phyloP scores from a whole-genome alignment of 2,113 vertebrate species.

The Xiphorhynchus elegans region DNA sequence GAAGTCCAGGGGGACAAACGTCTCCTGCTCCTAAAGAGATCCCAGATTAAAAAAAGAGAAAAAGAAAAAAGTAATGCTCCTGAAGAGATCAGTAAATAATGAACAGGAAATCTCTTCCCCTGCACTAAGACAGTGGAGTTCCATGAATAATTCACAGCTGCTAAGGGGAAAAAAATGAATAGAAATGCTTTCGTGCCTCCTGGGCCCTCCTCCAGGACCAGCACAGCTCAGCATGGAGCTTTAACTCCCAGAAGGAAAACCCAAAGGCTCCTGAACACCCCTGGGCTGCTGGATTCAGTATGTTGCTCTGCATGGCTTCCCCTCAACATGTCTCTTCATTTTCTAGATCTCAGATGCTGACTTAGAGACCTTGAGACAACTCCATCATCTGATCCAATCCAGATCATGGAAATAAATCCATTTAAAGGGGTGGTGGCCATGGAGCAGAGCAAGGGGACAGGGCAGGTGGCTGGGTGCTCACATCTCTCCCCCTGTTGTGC shows the following conservation, averaged over 20 bases:
- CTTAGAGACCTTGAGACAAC: background rate
- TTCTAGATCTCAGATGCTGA: background rate
- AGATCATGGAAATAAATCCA: background rate
- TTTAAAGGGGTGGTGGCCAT: background rate
- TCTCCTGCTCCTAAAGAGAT: background rate
- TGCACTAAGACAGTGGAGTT: background rate
- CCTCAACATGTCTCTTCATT: background rate
- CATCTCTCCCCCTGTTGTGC: background rate
- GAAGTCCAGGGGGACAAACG: background rate
- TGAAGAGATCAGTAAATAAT: constrained; percentile 9
- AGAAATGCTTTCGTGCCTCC: background rate
- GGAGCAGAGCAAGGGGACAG: background rate
- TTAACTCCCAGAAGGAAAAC: background rate
- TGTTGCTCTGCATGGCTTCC: background rate
- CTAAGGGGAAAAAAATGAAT: background rate
- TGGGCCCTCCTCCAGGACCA: background rate
- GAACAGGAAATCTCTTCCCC: background rate
- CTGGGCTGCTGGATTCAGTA: background rate
- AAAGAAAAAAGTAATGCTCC: background rate
- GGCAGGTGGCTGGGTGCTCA: background rate
- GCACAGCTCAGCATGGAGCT: background rate
- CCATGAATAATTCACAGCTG: constrained; percentile 23
- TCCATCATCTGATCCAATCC: background rate
- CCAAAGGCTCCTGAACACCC: background rate
- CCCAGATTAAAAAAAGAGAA: background rate